Percentiles rank a stretch among this genome's conserved stretches.
Evolutionary conservation across 2,797 vertebrate species (phyloP).

Genomic region (Pteronotus mesoamericanus): DNA sequence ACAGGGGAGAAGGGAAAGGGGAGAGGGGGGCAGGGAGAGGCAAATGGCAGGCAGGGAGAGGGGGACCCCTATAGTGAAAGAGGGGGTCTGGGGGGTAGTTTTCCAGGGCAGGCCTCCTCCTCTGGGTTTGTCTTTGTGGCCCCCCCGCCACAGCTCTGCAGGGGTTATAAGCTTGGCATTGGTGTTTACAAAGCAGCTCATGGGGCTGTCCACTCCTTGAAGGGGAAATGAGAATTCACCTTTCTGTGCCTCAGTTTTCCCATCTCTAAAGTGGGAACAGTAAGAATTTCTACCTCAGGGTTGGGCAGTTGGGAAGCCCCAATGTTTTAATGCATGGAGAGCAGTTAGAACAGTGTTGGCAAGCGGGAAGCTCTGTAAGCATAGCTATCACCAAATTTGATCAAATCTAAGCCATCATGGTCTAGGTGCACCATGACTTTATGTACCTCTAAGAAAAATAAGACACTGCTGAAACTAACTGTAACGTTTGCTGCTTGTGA

Average conservation of each 20-base stretch:
- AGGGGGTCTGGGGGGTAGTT: background rate
- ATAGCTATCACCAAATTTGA: background rate
- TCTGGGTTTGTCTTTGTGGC: background rate
- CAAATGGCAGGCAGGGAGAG: background rate
- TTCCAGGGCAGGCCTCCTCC: background rate
- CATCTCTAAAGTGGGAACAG: conserved; percentile 4
- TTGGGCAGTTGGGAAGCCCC: background rate
- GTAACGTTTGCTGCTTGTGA: background rate
- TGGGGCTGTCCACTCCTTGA: background rate
- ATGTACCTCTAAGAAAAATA: background rate
- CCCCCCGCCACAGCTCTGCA: background rate
- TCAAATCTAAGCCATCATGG: background rate
- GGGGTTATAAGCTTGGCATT: background rate
- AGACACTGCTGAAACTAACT: background rate
- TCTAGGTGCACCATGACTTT: background rate
- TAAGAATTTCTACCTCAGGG: background rate
- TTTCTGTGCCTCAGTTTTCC: background rate
- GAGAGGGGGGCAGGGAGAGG: background rate
- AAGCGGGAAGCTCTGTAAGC: background rate
- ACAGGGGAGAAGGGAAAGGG: background rate
- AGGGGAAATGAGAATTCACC: background rate
- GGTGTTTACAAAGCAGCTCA: background rate
- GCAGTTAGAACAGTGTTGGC: background rate
- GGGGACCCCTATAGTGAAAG: background rate
- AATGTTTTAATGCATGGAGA: background rate